phyloP scores from a whole-genome alignment of 2,797 vertebrate species.

The Enteromius mattozi region DNA sequence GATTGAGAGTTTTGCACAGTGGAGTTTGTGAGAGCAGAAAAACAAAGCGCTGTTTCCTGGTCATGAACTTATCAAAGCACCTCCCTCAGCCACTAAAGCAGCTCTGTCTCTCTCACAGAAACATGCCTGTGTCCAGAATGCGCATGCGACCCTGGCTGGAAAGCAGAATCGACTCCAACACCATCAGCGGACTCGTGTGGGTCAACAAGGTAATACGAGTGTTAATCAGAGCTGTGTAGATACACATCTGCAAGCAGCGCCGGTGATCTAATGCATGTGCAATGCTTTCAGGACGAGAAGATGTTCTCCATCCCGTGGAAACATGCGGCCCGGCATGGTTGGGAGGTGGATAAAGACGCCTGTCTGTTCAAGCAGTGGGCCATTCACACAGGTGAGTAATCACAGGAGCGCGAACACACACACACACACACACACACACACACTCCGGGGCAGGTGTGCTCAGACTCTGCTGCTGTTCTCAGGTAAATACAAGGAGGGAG shows the following conservation, averaged over 20 bases:
- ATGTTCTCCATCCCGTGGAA: conserved; percentile 97
- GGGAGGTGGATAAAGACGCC: conserved; percentile 94
- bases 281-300: conserved; percentile 80
- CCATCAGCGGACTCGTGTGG: conserved; percentile 74
- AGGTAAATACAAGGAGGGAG: conserved; percentile 88
- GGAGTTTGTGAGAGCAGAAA: neutral
- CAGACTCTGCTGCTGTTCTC: neutral
- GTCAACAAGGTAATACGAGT: conserved; percentile 73
- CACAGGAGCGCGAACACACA: neutral
- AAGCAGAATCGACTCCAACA: conserved; percentile 73
- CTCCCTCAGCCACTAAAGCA: neutral
- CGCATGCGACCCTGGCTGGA: conserved; percentile 83
- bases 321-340: conserved; percentile 94
- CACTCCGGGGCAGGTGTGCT: neutral
- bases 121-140: conserved; percentile 81
- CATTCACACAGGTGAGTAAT: conserved; percentile 90
- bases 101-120: conserved; percentile 43
- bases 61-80: conserved; percentile 1
- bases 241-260: neutral
- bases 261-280: neutral
- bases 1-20: neutral
- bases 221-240: neutral
- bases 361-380: conserved; percentile 94
- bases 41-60: conserved; percentile 19
- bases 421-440: neutral